Evolutionary conservation across 1,140 invertebrate genomes (phyloP).

Genomic region (Drosophila biarmipes): DNA sequence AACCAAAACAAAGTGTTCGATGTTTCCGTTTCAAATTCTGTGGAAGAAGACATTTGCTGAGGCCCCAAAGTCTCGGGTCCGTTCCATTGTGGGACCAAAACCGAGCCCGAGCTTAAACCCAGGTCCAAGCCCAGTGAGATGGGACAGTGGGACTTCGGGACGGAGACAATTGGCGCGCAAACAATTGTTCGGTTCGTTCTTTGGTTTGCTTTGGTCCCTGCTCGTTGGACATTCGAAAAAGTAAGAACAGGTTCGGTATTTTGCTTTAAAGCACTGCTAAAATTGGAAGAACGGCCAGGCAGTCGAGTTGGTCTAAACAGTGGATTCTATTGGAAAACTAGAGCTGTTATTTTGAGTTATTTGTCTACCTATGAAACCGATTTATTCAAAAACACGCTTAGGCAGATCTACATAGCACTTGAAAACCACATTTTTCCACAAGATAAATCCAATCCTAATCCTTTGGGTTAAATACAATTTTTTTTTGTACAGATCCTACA

Average conservation of each 20-base stretch:
- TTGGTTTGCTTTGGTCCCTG: slow-evolving; percentile 44
- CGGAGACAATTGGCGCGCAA: slow-evolving; percentile 67
- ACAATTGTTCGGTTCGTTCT: slow-evolving; percentile 74
- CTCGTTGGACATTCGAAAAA: slow-evolving; percentile 18
- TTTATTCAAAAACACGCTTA: no score
- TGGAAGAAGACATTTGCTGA: slow-evolving; percentile 80
- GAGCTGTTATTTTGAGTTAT: background rate
- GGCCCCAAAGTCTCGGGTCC: slow-evolving; percentile 33
- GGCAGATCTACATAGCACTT: no score
- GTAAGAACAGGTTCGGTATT: slow-evolving; percentile 71
- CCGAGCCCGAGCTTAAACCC: background rate
- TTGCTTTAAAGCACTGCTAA: slow-evolving; percentile 64
- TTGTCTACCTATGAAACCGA: background rate
- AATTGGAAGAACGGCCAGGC: slow-evolving; percentile 37
- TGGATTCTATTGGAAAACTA: slow-evolving; percentile 1
- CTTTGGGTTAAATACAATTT: no score
- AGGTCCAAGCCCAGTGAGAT: background rate
- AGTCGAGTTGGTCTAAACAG: slow-evolving; percentile 20
- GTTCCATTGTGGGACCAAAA: slow-evolving; percentile 34
- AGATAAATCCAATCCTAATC: no score
- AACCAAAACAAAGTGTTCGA: slow-evolving; percentile 82
- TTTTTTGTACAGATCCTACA: no score
- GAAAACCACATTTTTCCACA: no score
- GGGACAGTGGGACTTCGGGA: slow-evolving; percentile 60
- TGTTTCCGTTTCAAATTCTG: slow-evolving; percentile 83